These are phyloP conservation scores for Spinibarbus caldwelli DNA, from an alignment of 2,797 vertebrate genomes.

Conservation along the genomic window DNA sequence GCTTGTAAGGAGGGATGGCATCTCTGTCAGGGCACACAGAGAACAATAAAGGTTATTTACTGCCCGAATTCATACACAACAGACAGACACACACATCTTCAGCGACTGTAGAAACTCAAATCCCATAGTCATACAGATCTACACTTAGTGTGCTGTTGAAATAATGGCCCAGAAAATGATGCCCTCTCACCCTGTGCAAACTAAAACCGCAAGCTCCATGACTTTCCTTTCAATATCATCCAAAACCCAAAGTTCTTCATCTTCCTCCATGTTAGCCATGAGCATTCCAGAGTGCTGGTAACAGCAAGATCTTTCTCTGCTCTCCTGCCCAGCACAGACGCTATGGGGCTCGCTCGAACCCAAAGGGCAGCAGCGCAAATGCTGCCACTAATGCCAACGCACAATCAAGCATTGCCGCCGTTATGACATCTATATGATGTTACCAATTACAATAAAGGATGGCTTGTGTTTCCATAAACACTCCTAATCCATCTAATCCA, in stretches of 20 bases:
- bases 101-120: no score
- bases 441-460: constrained; percentile 13
- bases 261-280: constrained; percentile 5
- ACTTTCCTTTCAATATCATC: constrained; percentile 53
- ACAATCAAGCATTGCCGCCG: not conserved
- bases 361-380: not conserved
- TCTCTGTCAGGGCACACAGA: constrained; percentile 77
- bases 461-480: constrained; percentile 27
- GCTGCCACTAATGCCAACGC: not conserved
- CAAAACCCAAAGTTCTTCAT: constrained; percentile 9
- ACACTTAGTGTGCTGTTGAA: not conserved
- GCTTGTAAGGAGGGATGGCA: constrained; percentile 91
- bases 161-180: constrained; percentile 3
- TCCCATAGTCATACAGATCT: not conserved
- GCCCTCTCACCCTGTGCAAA: not conserved
- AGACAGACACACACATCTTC: not conserved
- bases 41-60: constrained; percentile 14
- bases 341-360: not conserved
- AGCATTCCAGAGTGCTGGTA: constrained; percentile 12
- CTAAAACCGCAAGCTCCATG: not conserved
- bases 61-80: not conserved
- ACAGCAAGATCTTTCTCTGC: constrained; percentile 9
- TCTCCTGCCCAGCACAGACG: not conserved
- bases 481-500: constrained; percentile 28
- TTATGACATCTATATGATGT: constrained; percentile 9